Evolutionary conservation across 2,888 invertebrate genomes (phyloP).

Genomic region (Auanema sp.): DNA sequence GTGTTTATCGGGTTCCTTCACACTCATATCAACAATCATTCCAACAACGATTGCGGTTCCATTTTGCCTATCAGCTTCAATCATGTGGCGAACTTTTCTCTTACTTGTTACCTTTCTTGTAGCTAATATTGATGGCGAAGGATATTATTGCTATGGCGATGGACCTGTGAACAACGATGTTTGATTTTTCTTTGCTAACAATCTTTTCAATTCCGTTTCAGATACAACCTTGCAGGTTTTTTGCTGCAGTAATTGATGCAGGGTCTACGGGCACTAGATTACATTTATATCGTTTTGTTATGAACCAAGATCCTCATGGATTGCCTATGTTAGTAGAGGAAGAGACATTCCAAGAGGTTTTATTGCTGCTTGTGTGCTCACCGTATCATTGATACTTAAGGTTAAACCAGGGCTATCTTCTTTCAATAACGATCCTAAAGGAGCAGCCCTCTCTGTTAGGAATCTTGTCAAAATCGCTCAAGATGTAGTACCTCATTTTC

Average conservation of each 20-base stretch:
- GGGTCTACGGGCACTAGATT: slow-evolving; percentile 63
- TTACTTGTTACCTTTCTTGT: no score
- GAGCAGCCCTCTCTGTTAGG: slow-evolving; percentile 70
- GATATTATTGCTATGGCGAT: slow-evolving; percentile 13
- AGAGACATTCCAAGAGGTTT: slow-evolving; percentile 78
- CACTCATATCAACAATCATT: no score
- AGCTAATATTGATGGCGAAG: background rate
- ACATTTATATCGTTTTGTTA: slow-evolving; percentile 56
- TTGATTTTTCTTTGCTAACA: no score
- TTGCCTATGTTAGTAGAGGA: slow-evolving; percentile 77
- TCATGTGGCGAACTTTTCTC: no score
- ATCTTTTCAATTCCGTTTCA: slow-evolving; percentile 11
- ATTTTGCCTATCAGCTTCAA: no score
- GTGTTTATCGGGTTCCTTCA: no score
- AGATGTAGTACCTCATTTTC: slow-evolving; percentile 76
- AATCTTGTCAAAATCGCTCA: slow-evolving; percentile 71
- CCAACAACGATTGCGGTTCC: no score
- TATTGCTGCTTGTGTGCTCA: background rate
- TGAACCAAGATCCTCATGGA: slow-evolving; percentile 30
- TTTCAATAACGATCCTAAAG: slow-evolving; percentile 79
- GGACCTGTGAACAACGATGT: slow-evolving; percentile 1
- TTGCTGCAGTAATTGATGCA: slow-evolving; percentile 63
- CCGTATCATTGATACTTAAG: slow-evolving; percentile 28
- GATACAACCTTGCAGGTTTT: slow-evolving; percentile 53
- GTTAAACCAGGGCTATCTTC: slow-evolving; percentile 88